Base-by-base conservation (phyloP, 1,140 invertebrate genomes). In the Triops longicaudatus region DNA sequence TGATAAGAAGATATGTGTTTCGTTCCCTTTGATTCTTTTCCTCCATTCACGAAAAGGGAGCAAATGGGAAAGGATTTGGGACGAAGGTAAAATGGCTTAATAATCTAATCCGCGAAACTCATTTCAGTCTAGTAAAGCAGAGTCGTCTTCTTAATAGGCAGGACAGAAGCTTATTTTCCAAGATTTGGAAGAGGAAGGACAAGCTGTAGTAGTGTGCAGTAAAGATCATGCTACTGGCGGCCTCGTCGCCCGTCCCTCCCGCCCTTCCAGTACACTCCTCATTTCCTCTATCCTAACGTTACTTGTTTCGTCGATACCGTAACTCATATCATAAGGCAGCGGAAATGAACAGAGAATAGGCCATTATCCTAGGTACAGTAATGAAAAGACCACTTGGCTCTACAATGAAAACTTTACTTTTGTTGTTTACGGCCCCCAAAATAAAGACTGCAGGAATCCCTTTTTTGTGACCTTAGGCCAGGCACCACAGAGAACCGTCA, bases 71-170 rank as follows among this genome's bases (percentile, higher is more conserved):
- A 63, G 50, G 50, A 22, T 14, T 63, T 17, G 14, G 50, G 22
- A 63, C 50, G 17, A 63, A 63, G 50, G 50, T 63, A 63, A 63
- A 37, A 63, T 63, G n/a, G 50, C 50, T 63, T 22, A 17, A 63
- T 63, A 63, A 63, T 63, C 50, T 22, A 63, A 63, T 63, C 50
- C 50, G 14, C 50, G 22, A 63, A 63, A 63, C 50, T 63, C 50
- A 63, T 63, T 22, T 63, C 50, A 22, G 50, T 9, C 50, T 63
- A 17, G 50, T 63, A 63, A 63, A 63, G 2, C 31, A 37, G 50
- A n/a, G 50, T 63, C 50, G 50, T 63, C 17, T 63, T 22, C 17
- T 63, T 63, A 17, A 22, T 63, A 63, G 14, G 22, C 22, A 63
- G 50, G 50, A 9, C 14, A 63, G 50, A 63, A 63, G n/a, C 22